phyloP scores from a whole-genome alignment of 2,113 vertebrate species.

The Dipodomys ordii region DNA sequence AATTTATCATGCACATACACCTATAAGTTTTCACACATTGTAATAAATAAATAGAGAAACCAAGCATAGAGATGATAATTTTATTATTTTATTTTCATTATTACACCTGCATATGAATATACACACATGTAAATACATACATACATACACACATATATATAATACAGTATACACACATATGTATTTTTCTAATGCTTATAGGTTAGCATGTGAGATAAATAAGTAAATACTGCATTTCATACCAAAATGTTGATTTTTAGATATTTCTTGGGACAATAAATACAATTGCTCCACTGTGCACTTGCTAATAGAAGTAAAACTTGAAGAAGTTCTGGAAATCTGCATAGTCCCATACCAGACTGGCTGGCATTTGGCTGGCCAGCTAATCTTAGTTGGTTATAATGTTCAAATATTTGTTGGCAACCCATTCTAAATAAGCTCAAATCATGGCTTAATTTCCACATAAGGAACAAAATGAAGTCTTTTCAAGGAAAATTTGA shows the following conservation, averaged over 20 bases:
- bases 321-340: neutral
- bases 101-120: neutral
- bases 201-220: neutral
- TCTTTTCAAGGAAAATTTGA: slow-evolving; percentile 20
- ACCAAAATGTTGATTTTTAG: neutral
- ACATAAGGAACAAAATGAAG: neutral
- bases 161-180: neutral
- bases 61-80: too few species aligned
- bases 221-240: slow-evolving; percentile 31
- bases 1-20: neutral
- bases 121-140: neutral
- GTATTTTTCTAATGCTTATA: neutral
- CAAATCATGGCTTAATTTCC: slow-evolving; percentile 21
- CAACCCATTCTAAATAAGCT: neutral
- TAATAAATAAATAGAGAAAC: too few species aligned
- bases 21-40: neutral
- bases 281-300: neutral
- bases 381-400: neutral
- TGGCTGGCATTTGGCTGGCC: neutral
- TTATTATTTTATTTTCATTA: too few species aligned
- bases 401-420: neutral
- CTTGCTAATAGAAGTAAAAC: slow-evolving; percentile 29
- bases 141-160: neutral
- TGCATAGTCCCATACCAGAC: neutral
- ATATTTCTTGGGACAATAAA: neutral